Conservation (phyloP, 2,888 invertebrate species). For the Minunthozetes semirufus region DNA sequence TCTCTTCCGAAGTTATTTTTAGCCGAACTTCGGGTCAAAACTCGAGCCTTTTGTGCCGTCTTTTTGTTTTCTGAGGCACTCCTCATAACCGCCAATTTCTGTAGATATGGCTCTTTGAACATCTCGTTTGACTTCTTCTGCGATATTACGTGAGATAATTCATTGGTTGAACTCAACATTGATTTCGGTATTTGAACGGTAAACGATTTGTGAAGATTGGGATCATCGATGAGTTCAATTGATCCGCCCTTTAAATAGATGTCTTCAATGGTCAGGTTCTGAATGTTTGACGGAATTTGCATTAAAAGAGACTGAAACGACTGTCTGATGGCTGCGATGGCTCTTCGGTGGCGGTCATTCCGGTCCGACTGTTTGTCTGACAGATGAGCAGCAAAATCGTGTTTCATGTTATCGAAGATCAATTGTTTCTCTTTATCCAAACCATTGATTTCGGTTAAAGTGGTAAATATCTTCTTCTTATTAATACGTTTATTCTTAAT, state of each 20-base stretch:
- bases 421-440: neutral
- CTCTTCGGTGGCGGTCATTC: neutral
- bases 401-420: neutral
- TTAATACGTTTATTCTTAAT: neutral
- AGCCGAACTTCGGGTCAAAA: neutral
- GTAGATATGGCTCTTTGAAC: neutral
- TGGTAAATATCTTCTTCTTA: neutral
- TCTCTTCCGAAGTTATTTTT: neutral
- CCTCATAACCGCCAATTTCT: neutral
- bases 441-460: neutral
- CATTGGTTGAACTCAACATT: neutral
- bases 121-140: neutral
- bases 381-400: slow-evolving; percentile 11
- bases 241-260: neutral
- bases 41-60: neutral
- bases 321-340: neutral
- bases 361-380: neutral
- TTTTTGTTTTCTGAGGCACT: neutral
- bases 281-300: neutral
- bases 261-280: neutral
- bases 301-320: neutral
- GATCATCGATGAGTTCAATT: neutral
- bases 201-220: neutral
- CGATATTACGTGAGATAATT: neutral
- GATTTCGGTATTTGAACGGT: neutral